These are phyloP conservation scores for Melanostigma gelatinosum DNA, from an alignment of 2,113 vertebrate genomes.

Conservation along the genomic window DNA sequence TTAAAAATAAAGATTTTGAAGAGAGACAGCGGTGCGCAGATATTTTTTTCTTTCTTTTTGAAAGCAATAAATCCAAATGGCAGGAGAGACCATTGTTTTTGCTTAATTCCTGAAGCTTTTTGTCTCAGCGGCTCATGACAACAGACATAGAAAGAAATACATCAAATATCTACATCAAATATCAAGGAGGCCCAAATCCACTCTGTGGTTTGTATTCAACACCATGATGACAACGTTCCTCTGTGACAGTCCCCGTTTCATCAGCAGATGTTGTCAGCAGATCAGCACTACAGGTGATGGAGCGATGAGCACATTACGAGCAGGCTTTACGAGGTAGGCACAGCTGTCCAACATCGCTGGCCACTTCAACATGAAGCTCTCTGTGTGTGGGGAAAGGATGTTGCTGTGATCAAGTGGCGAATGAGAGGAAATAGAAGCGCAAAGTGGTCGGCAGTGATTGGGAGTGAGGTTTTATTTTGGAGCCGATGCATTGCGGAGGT, in stretches of 20 bases:
- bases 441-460: neutral
- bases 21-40: neutral
- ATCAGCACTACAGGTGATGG: neutral
- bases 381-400: conserved; percentile 14
- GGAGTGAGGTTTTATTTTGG: conserved; percentile 22
- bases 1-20: neutral
- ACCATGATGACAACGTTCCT: neutral
- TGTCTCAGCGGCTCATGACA: neutral
- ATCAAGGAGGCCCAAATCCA: neutral
- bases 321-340: neutral
- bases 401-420: conserved; percentile 9
- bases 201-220: neutral
- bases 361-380: conserved; percentile 24
- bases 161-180: neutral
- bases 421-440: conserved; percentile 20
- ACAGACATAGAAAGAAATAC: neutral
- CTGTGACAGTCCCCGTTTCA: neutral
- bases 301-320: neutral
- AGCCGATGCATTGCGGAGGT: neutral
- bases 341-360: conserved; percentile 19
- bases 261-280: neutral
- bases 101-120: neutral
- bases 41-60: neutral
- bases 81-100: neutral
- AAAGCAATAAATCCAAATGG: neutral